phyloP scores from a whole-genome alignment of 2,797 vertebrate species.

The Malacoraja senta region DNA sequence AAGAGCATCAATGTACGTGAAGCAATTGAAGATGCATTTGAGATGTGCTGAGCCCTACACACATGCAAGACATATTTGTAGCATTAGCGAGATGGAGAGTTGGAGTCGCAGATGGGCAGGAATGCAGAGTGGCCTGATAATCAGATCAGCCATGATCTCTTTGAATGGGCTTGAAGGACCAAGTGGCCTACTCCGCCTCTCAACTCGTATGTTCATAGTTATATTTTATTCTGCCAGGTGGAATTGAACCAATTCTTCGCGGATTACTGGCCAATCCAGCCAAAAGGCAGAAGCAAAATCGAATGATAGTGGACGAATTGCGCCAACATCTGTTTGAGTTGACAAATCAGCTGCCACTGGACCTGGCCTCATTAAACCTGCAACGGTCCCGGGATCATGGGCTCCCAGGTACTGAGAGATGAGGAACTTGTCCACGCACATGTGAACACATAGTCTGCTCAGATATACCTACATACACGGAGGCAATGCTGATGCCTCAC shows the following conservation, averaged over 20 bases:
- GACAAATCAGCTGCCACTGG: conserved; percentile 8
- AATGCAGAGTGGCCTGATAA: no score
- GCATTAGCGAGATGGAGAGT: background rate
- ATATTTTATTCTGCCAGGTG: conserved; percentile 11
- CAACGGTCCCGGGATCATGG: conserved; percentile 35
- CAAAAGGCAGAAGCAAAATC: background rate
- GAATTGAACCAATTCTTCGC: conserved; percentile 32
- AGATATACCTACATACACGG: background rate
- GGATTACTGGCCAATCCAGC: conserved; percentile 33
- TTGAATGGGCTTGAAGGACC: no score
- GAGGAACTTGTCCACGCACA: no score
- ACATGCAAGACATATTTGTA: background rate
- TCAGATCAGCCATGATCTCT: no score
- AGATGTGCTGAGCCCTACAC: background rate
- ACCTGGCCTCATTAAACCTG: conserved; percentile 26
- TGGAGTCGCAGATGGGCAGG: no score
- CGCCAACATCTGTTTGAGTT: conserved; percentile 24
- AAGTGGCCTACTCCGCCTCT: no score
- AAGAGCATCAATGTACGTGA: background rate
- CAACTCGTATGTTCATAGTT: no score
- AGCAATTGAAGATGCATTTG: background rate
- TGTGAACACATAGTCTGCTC: no score
- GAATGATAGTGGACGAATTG: conserved; percentile 35
- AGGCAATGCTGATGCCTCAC: no score
- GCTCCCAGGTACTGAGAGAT: conserved; percentile 18